Conservation (phyloP, 2,113 vertebrate species). For the Scomber scombrus region DNA sequence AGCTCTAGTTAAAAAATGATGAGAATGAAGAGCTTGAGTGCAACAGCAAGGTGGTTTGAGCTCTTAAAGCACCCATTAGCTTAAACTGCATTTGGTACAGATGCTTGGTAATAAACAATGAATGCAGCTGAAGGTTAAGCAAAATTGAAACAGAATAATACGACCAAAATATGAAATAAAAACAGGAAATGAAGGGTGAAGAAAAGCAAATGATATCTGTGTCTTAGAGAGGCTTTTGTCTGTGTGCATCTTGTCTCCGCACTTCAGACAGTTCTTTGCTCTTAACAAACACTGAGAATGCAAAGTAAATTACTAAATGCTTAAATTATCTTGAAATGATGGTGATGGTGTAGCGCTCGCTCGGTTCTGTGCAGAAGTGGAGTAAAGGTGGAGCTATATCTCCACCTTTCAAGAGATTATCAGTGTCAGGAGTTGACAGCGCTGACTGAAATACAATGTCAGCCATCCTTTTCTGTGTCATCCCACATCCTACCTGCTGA, state of each 20-base stretch:
- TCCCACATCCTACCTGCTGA: constrained; percentile 49
- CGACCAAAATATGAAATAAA: background rate
- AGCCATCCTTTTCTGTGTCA: constrained; percentile 43
- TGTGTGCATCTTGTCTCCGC: background rate
- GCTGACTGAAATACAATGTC: constrained; percentile 62
- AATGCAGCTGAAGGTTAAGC: background rate
- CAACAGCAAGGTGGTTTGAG: background rate
- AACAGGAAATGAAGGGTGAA: background rate
- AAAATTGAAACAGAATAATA: background rate
- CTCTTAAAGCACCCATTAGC: background rate
- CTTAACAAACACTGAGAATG: background rate
- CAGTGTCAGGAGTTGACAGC: constrained; percentile 46
- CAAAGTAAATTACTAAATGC: background rate
- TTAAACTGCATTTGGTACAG: background rate
- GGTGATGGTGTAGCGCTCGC: background rate
- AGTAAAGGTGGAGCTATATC: background rate
- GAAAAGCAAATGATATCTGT: background rate
- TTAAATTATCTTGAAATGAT: constrained; percentile 9
- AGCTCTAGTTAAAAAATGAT: constrained; percentile 11
- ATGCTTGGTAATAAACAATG: background rate
- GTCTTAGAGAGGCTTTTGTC: background rate
- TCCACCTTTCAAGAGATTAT: constrained; percentile 38
- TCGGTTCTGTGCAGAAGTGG: background rate
- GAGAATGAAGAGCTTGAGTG: background rate
- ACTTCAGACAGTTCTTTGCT: background rate